These are phyloP conservation scores for Drosophila neutralis DNA, from an alignment of 2,888 invertebrate species.

Conservation along the genomic window DNA sequence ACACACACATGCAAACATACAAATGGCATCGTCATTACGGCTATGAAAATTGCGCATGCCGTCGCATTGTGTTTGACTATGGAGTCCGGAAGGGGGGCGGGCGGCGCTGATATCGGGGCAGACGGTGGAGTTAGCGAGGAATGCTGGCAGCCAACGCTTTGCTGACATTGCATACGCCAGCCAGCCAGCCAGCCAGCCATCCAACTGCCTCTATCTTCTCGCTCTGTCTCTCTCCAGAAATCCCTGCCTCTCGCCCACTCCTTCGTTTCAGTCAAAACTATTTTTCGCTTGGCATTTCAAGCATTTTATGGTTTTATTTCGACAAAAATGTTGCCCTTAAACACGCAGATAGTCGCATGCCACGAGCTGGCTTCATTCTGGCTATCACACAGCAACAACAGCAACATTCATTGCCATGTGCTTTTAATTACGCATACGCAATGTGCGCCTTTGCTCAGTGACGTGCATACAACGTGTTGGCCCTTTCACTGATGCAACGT, in stretches of 20 bases:
- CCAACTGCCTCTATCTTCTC: slow-evolving; percentile 6
- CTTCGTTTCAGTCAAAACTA: slow-evolving; percentile 69
- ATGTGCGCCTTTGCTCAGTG: slow-evolving; percentile 9
- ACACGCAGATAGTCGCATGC: slow-evolving; percentile 72
- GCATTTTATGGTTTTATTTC: slow-evolving; percentile 79
- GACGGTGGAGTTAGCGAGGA: slow-evolving; percentile 12
- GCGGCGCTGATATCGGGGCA: background rate
- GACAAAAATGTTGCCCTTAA: slow-evolving; percentile 75
- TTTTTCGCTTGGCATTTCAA: slow-evolving; percentile 80
- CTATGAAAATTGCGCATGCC: slow-evolving; percentile 77
- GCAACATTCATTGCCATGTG: slow-evolving; percentile 57
- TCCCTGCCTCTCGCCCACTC: slow-evolving; percentile 8
- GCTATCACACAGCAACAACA: slow-evolving; percentile 33
- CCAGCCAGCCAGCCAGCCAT: background rate
- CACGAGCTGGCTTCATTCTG: slow-evolving; percentile 48
- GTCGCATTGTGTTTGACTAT: slow-evolving; percentile 72
- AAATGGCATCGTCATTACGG: slow-evolving; percentile 65
- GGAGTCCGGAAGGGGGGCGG: slow-evolving; percentile 7
- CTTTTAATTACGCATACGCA: slow-evolving; percentile 67
- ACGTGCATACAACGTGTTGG: slow-evolving; percentile 2
- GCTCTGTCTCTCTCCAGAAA: background rate
- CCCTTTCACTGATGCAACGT: background rate
- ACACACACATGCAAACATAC: slow-evolving; percentile 17
- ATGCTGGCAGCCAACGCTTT: slow-evolving; percentile 47
- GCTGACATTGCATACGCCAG: slow-evolving; percentile 69